Evolutionary conservation across 2,113 vertebrate genomes (phyloP).

Genomic region (Cheirogaleus medius): DNA sequence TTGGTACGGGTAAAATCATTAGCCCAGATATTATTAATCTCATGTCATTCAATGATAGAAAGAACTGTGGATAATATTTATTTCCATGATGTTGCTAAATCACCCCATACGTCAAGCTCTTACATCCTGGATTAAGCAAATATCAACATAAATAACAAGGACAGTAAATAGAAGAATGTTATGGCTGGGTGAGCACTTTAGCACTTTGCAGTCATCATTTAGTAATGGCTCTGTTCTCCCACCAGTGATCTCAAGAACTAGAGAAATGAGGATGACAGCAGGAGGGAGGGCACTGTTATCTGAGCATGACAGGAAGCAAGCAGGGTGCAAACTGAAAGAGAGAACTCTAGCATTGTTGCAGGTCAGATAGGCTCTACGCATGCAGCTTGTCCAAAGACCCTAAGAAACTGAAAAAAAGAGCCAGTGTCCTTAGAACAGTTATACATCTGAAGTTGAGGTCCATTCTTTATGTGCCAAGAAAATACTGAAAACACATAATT

Average conservation of each 20-base stretch:
- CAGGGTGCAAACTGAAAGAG: neutral
- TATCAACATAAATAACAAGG: constrained; percentile 52
- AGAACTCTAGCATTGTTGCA: neutral
- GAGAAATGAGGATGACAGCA: neutral
- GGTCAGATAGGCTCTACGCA: neutral
- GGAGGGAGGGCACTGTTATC: neutral
- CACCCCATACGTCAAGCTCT: neutral
- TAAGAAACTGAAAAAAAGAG: neutral
- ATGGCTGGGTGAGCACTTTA: neutral
- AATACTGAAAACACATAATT: neutral
- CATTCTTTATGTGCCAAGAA: neutral
- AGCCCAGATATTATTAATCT: neutral
- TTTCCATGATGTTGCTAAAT: constrained; percentile 7
- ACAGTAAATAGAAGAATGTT: constrained; percentile 26
- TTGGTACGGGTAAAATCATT: neutral
- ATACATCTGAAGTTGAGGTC: neutral
- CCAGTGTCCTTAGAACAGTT: neutral
- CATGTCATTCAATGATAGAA: neutral
- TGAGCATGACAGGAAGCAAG: neutral
- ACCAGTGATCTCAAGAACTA: neutral
- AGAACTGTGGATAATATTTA: constrained; percentile 36
- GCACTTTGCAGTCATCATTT: neutral
- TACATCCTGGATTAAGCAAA: constrained; percentile 45
- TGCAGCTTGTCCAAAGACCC: neutral
- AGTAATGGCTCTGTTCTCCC: constrained; percentile 42